Conservation (phyloP, 2,888 invertebrate genomes). For the Oligia strigilis region DNA sequence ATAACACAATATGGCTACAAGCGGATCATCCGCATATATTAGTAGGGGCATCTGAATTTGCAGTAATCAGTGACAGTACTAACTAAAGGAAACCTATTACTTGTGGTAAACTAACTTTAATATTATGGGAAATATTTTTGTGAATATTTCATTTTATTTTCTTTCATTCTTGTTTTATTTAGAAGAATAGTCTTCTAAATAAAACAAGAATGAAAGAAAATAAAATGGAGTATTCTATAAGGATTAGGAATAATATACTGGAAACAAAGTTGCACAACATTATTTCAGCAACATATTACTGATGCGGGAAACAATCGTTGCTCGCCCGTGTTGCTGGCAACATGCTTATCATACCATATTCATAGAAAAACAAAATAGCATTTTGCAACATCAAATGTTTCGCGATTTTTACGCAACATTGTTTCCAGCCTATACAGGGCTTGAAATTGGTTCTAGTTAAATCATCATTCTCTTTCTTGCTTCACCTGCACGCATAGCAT, state of each 20-base stretch:
- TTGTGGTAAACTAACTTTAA: background rate
- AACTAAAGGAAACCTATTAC: background rate
- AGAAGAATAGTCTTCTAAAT: too few relatives aligned
- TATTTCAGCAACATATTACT: background rate
- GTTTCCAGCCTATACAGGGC: background rate
- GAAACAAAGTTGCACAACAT: background rate
- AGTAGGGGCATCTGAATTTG: background rate
- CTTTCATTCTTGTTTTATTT: too few relatives aligned
- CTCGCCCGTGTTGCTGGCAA: background rate
- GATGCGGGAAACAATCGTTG: background rate
- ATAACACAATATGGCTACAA: too few relatives aligned
- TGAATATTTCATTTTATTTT: conserved; percentile 2
- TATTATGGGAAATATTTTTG: background rate
- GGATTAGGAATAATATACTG: background rate
- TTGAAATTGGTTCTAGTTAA: conserved; percentile 11
- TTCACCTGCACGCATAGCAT: background rate
- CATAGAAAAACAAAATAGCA: conserved; percentile 3
- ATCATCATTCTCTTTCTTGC: background rate
- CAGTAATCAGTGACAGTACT: background rate
- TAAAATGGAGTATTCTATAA: background rate
- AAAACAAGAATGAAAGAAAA: background rate
- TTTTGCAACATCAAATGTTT: background rate
- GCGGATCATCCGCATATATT: background rate
- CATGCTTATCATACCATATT: background rate
- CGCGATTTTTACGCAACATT: background rate